A percentile compares a stretch with the other conserved stretches of the same genome.
phyloP scores from a whole-genome alignment of 2,888 invertebrate genomes.

The Cremastobaeus sp. region DNA sequence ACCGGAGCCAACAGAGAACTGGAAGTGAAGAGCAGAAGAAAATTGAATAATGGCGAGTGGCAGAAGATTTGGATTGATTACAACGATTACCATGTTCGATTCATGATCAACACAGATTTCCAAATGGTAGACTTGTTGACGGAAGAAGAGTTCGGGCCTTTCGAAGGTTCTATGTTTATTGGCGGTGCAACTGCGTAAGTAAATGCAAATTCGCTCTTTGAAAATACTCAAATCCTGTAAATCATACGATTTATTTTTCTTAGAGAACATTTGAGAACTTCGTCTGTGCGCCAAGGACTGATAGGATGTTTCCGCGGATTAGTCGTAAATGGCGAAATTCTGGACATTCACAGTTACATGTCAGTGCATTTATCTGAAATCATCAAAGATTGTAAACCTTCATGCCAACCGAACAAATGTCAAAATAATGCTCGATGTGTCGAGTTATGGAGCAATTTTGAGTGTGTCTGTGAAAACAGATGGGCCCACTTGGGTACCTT shows the following conservation, averaged over 20 bases:
- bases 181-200: constrained; percentile 94
- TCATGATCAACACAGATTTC: constrained; percentile 94
- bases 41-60: constrained; percentile 95
- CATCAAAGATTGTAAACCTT: constrained; percentile 94
- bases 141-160: constrained; percentile 94
- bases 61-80: constrained; percentile 97
- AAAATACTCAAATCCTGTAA: no score
- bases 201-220: no score
- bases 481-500: constrained; percentile 95
- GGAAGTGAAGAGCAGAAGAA: constrained; percentile 88
- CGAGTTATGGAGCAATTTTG: constrained; percentile 94
- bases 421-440: constrained; percentile 94
- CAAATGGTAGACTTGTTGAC: constrained; percentile 91
- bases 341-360: constrained; percentile 95
- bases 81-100: constrained; percentile 94
- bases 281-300: constrained; percentile 91
- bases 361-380: constrained; percentile 94
- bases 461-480: constrained; percentile 93
- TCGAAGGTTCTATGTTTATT: constrained; percentile 95
- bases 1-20: constrained; percentile 89
- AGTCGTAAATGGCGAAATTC: constrained; percentile 93
- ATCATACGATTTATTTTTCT: constrained; percentile 5
- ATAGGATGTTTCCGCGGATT: constrained; percentile 96
- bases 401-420: constrained; percentile 96
- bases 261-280: constrained; percentile 89